These are phyloP conservation scores for Trichechus manatus DNA, from an alignment of 2,113 vertebrate species.

Conservation along the genomic window DNA sequence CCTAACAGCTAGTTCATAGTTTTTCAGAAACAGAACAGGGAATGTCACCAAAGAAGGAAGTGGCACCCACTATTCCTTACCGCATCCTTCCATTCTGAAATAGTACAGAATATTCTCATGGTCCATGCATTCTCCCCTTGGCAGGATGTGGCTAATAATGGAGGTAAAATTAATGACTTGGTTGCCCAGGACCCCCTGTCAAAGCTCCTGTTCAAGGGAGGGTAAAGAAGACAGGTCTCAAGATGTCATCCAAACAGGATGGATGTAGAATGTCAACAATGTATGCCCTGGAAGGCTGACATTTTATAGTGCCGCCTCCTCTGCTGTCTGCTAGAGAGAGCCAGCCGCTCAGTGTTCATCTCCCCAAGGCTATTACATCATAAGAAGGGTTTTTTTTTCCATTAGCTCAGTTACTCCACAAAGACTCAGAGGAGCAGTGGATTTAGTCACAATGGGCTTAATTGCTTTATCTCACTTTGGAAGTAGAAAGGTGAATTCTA, in stretches of 20 bases:
- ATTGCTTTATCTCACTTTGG: slow-evolving; percentile 43
- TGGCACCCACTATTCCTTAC: not conserved
- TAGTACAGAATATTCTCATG: not conserved
- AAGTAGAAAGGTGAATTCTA: slow-evolving; percentile 1
- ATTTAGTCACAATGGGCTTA: not conserved
- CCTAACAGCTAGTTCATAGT: not conserved
- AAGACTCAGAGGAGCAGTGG: not conserved
- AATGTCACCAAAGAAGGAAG: slow-evolving; percentile 29
- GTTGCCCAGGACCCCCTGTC: not conserved
- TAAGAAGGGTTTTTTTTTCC: not conserved
- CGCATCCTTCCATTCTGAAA: not conserved
- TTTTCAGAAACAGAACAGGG: slow-evolving; percentile 46
- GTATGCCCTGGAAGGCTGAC: not conserved
- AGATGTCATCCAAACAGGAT: not conserved
- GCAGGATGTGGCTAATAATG: slow-evolving; percentile 18
- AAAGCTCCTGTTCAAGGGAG: not conserved
- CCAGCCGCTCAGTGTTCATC: not conserved
- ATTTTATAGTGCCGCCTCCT: not conserved
- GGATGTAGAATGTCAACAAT: not conserved
- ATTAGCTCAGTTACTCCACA: slow-evolving; percentile 20
- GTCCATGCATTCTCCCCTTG: not conserved
- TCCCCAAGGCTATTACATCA: not conserved
- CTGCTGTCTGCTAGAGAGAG: not conserved
- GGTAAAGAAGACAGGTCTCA: slow-evolving; percentile 1
- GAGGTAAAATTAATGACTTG: not conserved